A percentile compares a stretch with the other conserved stretches of the same genome.
Evolutionary conservation across 2,888 invertebrate genomes (phyloP).

Genomic region (Lamellibrachia satsuma): DNA sequence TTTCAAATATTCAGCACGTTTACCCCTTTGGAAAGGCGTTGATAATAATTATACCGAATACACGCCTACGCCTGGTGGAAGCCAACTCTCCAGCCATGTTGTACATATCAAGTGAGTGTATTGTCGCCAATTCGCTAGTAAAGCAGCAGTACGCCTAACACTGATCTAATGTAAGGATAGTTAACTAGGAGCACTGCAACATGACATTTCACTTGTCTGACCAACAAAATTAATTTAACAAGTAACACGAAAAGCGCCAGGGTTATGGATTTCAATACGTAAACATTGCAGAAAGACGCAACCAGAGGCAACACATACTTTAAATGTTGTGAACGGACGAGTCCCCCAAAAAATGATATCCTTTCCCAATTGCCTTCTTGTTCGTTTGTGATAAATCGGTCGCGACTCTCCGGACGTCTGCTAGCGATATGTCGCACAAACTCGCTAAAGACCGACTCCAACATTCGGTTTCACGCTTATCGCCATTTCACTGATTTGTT

Average conservation of each 20-base stretch:
- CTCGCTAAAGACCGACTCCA: background rate
- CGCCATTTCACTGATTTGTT: background rate
- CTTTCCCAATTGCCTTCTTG: background rate
- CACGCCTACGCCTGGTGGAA: background rate
- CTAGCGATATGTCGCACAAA: background rate
- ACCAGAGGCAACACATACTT: background rate
- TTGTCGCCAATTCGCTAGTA: background rate
- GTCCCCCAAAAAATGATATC: background rate
- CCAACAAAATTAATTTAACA: background rate
- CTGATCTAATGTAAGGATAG: background rate
- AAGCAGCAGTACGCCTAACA: background rate
- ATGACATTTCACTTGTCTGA: background rate
- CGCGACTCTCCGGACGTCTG: background rate
- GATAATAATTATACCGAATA: background rate
- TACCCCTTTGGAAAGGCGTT: background rate
- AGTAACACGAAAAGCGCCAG: background rate
- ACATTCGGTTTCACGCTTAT: background rate
- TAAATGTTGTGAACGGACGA: background rate
- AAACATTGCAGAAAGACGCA: background rate
- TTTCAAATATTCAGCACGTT: background rate
- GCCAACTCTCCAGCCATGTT: background rate
- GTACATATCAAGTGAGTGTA: background rate
- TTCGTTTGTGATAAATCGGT: background rate
- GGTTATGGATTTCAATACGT: background rate
- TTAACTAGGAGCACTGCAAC: background rate